Evolutionary conservation across 2,797 vertebrate species (phyloP), one percentile per base, ranked within the genome.

Genomic region (Lacerta agilis): DNA sequence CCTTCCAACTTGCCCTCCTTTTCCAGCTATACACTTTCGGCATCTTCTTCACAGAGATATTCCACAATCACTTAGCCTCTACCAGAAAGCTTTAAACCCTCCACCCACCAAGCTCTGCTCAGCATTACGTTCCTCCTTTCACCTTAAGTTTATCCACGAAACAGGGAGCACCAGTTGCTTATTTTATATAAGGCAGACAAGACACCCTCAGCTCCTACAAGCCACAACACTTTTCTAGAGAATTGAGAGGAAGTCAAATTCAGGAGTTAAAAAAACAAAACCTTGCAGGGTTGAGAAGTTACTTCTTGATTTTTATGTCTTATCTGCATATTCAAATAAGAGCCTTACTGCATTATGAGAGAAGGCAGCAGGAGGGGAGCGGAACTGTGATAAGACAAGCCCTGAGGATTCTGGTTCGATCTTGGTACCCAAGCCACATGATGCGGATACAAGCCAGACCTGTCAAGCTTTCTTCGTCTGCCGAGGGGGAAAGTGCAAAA

Each of bases 311-410:
- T 91, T 91, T 91, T 83, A 94, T 69, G 69, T 76, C 77, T 87
- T 75, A 55, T 77, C 78, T 45, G 88, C 64, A 64, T 92, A 91
- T 89, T 86, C 92, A 93, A 91, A 85, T 90, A 86, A 92, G 27
- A 94, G 87, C 90, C 92, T 93, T 89, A 87, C 73, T 78, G 92
- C 78, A 91, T 80, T 91, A 69, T 75, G 41, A 91, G 91, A 64
- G 90, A 85, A 45, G 79, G 61, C 15, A 55, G 81, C 4, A 27
- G 88, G 71, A 73, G 36, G 78, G 72, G 33, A 77, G 20, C 49
- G 49, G 15, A 58, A 17, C 36, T 17, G 58, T 89, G 87, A 87
- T 86, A 85, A 55, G 0, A 82, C 90, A 88, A 93, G 92, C 91
- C 93, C 90, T 69, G 55, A 90, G 86, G 82, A 93, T 87, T 0